A percentile compares a stretch with the other conserved stretches of the same genome.
Evolutionary conservation across 2,113 vertebrate genomes (phyloP).

Genomic region (Anseranas semipalmata): DNA sequence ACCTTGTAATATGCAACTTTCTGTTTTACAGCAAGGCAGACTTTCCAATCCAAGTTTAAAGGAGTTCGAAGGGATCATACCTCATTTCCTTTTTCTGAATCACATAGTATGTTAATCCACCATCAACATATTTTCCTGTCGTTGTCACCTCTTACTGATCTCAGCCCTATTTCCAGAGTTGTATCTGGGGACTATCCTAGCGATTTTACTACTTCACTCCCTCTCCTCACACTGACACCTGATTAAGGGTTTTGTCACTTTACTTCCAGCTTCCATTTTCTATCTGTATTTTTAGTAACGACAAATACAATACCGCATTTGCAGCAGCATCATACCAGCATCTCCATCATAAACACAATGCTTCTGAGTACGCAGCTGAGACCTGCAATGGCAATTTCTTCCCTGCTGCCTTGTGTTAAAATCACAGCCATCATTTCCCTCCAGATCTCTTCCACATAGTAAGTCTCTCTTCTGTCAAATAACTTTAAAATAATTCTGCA

Average conservation of each 20-base stretch:
- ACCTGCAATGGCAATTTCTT: neutral
- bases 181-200: neutral
- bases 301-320: neutral
- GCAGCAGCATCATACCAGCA: neutral
- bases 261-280: neutral
- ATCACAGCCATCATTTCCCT: neutral
- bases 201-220: neutral
- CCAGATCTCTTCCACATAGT: neutral
- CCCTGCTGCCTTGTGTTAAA: neutral
- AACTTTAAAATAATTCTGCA: neutral
- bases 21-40: neutral
- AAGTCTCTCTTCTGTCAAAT: neutral
- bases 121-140: neutral
- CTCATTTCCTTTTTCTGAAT: neutral
- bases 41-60: neutral
- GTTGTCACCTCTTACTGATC: neutral
- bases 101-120: neutral
- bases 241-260: neutral
- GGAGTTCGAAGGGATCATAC: neutral
- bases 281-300: neutral
- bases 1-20: neutral
- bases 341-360: rapidly evolving
- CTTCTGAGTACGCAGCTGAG: neutral
- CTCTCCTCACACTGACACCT: neutral
- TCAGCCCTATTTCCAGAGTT: neutral